Evolutionary conservation across 2,113 vertebrate genomes (phyloP).

Genomic region (Arizona elegans): DNA sequence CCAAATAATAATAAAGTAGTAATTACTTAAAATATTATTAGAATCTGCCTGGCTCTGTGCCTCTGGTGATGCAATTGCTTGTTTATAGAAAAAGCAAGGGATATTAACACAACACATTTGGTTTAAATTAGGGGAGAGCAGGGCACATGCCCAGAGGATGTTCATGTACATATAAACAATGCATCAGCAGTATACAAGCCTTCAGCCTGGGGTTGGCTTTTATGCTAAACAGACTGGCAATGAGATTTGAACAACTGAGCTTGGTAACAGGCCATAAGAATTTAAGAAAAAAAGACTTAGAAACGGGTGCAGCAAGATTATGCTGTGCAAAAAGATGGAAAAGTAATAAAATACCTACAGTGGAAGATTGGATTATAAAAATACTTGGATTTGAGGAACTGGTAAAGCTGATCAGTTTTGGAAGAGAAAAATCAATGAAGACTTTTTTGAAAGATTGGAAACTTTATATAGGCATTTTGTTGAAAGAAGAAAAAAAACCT

Average conservation of each 20-base stretch:
- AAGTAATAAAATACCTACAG: not conserved
- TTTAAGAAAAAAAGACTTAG: not conserved
- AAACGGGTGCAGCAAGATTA: not conserved
- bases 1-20: not conserved
- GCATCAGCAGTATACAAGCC: not conserved
- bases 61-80: not conserved
- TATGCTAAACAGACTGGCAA: accelerated
- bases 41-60: not conserved
- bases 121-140: conserved; percentile 27
- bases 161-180: not conserved
- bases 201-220: not conserved
- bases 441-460: not conserved
- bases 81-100: not conserved
- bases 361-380: not conserved
- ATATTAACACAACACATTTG: not conserved
- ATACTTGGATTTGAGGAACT: not conserved
- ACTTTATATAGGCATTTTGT: not conserved
- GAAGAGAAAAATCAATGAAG: not conserved
- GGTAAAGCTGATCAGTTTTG: not conserved
- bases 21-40: conserved; percentile 3
- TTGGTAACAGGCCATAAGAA: not conserved
- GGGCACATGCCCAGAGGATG: not conserved
- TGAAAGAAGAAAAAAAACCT: not conserved
- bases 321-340: not conserved
- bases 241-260: not conserved